These are phyloP conservation scores for Trimorus sp. DNA, from an alignment of 2,888 invertebrate genomes.

Conservation along the genomic window DNA sequence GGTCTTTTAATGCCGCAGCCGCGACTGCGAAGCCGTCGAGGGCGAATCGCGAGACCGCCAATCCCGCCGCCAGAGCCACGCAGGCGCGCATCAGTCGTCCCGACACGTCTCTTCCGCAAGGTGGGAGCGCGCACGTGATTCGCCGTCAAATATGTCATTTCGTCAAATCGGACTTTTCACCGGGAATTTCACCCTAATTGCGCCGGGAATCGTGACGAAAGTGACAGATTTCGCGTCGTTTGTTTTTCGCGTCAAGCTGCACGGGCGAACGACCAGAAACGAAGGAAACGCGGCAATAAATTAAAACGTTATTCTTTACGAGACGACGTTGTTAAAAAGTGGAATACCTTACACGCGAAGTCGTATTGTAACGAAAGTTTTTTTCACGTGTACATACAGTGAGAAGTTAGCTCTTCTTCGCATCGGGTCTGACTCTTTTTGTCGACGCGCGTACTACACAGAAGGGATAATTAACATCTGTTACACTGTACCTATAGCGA, in stretches of 20 bases:
- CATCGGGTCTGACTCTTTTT: slow-evolving; percentile 63
- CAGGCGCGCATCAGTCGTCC: slow-evolving; percentile 16
- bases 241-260: too few species aligned
- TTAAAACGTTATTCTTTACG: background rate
- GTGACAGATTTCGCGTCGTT: too few species aligned
- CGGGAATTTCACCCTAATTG: too few species aligned
- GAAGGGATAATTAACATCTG: slow-evolving; percentile 82
- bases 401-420: slow-evolving; percentile 62
- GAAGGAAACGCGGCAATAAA: background rate
- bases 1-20: slow-evolving; percentile 50
- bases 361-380: slow-evolving; percentile 40
- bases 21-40: slow-evolving; percentile 33
- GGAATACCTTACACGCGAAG: slow-evolving; percentile 23
- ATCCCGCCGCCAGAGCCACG: slow-evolving; percentile 34
- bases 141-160: slow-evolving; percentile 15
- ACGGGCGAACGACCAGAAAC: too few species aligned
- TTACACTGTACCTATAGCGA: slow-evolving; percentile 79
- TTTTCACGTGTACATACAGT: slow-evolving; percentile 45
- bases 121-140: slow-evolving; percentile 36
- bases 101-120: slow-evolving; percentile 5
- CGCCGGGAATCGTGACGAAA: too few species aligned
- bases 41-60: slow-evolving; percentile 42
- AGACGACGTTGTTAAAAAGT: slow-evolving; percentile 24
- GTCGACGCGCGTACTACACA: slow-evolving; percentile 72
- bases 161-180: too few species aligned